These are phyloP conservation scores for Crax fasciolata DNA, from an alignment of 2,797 vertebrate genomes.

Conservation along the genomic window DNA sequence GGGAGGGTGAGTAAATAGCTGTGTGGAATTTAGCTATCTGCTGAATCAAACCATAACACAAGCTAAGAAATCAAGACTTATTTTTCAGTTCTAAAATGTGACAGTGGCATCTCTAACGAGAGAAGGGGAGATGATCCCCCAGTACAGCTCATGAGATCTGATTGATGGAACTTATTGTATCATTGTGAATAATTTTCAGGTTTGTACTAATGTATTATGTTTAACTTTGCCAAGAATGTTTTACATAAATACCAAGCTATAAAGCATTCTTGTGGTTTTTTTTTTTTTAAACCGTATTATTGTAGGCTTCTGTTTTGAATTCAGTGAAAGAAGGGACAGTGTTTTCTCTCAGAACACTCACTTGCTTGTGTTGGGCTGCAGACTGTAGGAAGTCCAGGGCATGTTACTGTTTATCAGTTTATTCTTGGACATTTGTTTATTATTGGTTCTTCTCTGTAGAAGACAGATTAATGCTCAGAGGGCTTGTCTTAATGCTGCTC, in stretches of 20 bases:
- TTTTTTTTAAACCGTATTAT: neutral
- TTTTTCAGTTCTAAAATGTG: constrained; percentile 35
- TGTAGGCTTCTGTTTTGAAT: neutral
- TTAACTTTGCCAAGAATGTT: constrained; percentile 79
- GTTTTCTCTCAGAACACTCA: neutral
- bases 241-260: constrained; percentile 74
- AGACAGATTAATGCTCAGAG: neutral
- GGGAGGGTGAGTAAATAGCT: too few species aligned
- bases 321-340: neutral
- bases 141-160: constrained; percentile 10
- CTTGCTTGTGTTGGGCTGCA: neutral
- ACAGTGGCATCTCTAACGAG: constrained; percentile 72
- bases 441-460: neutral
- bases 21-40: too few species aligned
- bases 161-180: constrained; percentile 51
- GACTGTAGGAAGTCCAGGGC: neutral
- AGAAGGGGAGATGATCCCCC: neutral
- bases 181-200: constrained; percentile 70
- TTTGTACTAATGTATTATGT: constrained; percentile 81
- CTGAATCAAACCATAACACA: too few species aligned
- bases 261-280: constrained; percentile 3
- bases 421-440: neutral
- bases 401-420: neutral
- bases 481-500: neutral
- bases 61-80: neutral